Evolutionary conservation across 2,797 vertebrate genomes (phyloP), one percentile per base, ranked within the genome.

Genomic region (Pygocentrus nattereri): DNA sequence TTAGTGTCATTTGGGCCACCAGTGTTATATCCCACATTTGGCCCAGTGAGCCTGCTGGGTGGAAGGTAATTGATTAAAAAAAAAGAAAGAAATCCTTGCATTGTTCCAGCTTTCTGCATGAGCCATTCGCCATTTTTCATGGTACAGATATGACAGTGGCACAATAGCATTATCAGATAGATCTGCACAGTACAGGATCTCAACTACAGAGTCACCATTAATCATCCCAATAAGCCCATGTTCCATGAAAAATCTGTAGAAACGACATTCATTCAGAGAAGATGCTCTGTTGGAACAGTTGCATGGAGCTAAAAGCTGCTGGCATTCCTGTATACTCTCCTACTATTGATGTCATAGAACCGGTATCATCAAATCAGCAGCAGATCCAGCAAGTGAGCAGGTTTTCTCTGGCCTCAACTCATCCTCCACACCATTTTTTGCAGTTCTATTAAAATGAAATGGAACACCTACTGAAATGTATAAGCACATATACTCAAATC

Each of bases 141-240:
- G 74, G 73, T 70, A 50, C 30, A 52, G 65, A 69, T 76, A 68
- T 67, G 73, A 76, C 74, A 76, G 73, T 30, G 27, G 30, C 34
- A 82, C 61, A 82, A 77, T 72, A 56, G 67, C 69, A 78, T 73
- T 71, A 74, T 62, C 68, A 74, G 31, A 38, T 49, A 3, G 49
- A 62, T 73, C 59, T 54, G 58, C 79, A 49, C 78, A 65, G 70
- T 65, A 54, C 49, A 68, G 64, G 59, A 38, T 74, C 67, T 49
- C 11, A 23, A 73, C 69, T 74, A 25, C 71, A 34, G 49, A 74
- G n/a, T 72, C 75, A 58, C 50, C 69, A 82, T 67, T 77, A 78
- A 74, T 78, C 69, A 76, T 67, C 41, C 50, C 23, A 56, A 7
- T 74, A 82, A 82, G 76, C 59, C 65, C 38, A 47, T 77, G 68